Evolutionary conservation across 1,140 invertebrate species (phyloP).

Genomic region (Papilio glaucus): DNA sequence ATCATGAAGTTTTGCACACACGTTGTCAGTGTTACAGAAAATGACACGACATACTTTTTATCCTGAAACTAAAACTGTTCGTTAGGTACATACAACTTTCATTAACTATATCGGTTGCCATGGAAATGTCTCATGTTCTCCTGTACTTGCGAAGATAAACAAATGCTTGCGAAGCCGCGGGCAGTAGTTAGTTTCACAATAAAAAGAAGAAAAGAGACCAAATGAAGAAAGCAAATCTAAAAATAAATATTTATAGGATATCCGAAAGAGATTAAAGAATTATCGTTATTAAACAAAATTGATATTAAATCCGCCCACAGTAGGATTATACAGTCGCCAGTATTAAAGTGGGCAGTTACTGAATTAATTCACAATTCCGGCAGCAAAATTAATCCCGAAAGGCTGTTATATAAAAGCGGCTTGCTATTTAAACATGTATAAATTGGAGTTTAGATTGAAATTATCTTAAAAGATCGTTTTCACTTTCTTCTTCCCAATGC

Average conservation of each 20-base stretch:
- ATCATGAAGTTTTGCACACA: no score
- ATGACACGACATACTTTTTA: no score
- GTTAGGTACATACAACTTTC: no score
- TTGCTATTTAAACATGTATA: not conserved
- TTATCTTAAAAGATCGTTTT: not conserved
- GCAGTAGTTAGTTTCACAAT: no score
- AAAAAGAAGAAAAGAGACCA: not conserved
- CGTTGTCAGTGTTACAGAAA: no score
- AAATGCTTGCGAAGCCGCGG: no score
- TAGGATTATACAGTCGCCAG: constrained; percentile 4
- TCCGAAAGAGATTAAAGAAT: not conserved
- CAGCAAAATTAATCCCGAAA: constrained; percentile 11
- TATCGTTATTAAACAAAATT: not conserved
- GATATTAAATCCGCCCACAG: constrained; percentile 5
- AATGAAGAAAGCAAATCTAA: not conserved
- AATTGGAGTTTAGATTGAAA: not conserved
- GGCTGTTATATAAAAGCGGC: not conserved
- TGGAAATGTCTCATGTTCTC: no score
- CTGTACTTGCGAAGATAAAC: no score
- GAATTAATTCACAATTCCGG: constrained; percentile 16
- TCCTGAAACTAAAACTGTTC: no score
- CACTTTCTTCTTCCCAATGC: no score
- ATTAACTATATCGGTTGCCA: no score
- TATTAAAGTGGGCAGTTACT: constrained; percentile 5
- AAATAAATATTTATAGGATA: not conserved